These are phyloP conservation scores for Homalodisca vitripennis DNA, from an alignment of 1,140 invertebrate genomes.

Conservation along the genomic window DNA sequence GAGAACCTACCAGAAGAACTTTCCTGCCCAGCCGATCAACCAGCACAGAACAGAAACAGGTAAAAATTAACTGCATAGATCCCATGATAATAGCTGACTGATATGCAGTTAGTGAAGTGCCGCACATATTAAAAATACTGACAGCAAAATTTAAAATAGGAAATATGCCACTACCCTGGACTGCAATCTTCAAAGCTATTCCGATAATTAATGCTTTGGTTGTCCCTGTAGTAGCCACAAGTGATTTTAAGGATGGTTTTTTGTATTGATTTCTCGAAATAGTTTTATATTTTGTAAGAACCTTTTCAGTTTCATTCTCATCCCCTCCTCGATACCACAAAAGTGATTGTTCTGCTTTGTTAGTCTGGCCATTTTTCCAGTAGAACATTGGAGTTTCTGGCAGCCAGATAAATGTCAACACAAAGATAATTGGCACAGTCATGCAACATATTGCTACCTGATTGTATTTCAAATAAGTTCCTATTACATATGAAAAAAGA, in stretches of 20 bases:
- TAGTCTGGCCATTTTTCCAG: conserved; percentile 52
- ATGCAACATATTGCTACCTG: conserved; percentile 65
- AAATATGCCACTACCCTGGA: conserved; percentile 80
- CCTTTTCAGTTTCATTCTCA: conserved; percentile 48
- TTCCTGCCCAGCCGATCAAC: conserved; percentile 60
- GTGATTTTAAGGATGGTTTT: conserved; percentile 51
- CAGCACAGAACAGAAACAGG: conserved; percentile 52
- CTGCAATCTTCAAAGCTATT: conserved; percentile 78
- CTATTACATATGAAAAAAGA: conserved; percentile 70
- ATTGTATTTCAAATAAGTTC: conserved; percentile 61
- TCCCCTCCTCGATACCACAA: conserved; percentile 59
- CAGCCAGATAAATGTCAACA: conserved; percentile 66
- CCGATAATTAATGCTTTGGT: conserved; percentile 69
- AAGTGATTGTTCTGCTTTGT: conserved; percentile 56
- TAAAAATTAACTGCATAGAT: conserved; percentile 53
- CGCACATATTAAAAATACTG: conserved; percentile 71
- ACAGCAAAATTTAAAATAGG: conserved; percentile 85
- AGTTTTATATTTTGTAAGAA: conserved; percentile 30
- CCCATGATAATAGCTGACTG: conserved; percentile 75
- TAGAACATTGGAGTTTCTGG: conserved; percentile 83
- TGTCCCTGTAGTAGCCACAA: conserved; percentile 58
- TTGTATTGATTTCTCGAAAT: conserved; percentile 37
- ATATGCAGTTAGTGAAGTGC: conserved; percentile 62
- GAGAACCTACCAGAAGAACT: conserved; percentile 55
- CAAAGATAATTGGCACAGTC: conserved; percentile 62